Base-by-base conservation (phyloP, 2,888 invertebrate species). In the Aspidiotus rigidus region DNA sequence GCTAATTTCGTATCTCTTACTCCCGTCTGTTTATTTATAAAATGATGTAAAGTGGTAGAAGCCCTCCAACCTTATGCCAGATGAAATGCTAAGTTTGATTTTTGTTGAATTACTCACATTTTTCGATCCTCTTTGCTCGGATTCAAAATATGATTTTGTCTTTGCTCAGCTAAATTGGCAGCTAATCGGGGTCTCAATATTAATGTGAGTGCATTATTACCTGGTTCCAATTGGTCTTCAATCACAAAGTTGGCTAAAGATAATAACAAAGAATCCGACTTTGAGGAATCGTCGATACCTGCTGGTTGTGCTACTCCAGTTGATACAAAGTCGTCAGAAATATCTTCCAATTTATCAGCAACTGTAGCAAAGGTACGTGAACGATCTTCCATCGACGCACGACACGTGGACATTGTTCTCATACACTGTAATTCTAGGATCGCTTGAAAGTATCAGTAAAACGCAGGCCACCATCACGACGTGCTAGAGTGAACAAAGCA, bases 181-280 rank as follows among this genome's bases (percentile, higher is more conserved):
- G 10, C 56, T 10, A 28, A 49, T 60, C 42, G 40, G 39, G 66
- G 70, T 7, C 41, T 62, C 7, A 66, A 70, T 62, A 66, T 70
- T 17, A 70, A 66, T 55, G 62, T 70, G 13, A 66, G 16, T 9
- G 70, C 70, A n/a, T 56, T 70, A 15, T 15, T 70, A 39, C 70
- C 70, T 10, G 61, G 60, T 41, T 17, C 60, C 13, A 70, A 70
- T 13, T 55, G 64, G 42, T 61, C 60, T 3, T 11, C 49, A n/a
- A 49, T 49, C n/a, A 13, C 49, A 6, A 49, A 49, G n/a, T n/a
- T 49, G 49, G 11, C 10, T 11, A 49, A 49, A 49, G 11, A 49
- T 13, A 49, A 13, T 11, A n/a, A 11, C 49, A n/a, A 49, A n/a
- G 49, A 49, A 49, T 2, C n/a, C 6, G n/a, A 11, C 3, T 49